These are phyloP conservation scores for Crotalus tigris DNA, from an alignment of 2,113 vertebrate species.

Conservation along the genomic window DNA sequence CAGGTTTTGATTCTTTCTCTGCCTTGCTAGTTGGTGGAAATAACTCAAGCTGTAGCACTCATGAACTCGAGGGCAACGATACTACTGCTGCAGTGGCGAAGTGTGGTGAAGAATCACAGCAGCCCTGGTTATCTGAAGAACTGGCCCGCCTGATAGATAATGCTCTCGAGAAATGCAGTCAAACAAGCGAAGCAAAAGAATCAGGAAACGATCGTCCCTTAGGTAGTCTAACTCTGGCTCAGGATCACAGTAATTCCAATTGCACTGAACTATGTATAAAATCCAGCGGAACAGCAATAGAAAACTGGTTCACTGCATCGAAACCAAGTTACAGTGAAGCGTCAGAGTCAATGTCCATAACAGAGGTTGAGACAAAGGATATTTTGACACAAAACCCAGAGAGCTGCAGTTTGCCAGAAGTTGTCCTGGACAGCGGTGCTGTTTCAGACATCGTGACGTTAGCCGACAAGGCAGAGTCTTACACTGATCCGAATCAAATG, in stretches of 20 bases:
- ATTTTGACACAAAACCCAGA: slow-evolving; percentile 6
- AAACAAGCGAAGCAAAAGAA: slow-evolving; percentile 44
- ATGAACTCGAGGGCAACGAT: slow-evolving; percentile 38
- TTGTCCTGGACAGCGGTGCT: neutral
- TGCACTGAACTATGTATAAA: slow-evolving; percentile 57
- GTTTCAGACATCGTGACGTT: slow-evolving; percentile 28
- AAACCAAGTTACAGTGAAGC: slow-evolving; percentile 20
- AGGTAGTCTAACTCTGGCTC: slow-evolving; percentile 33
- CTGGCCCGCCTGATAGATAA: slow-evolving; percentile 79
- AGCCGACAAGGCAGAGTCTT: neutral
- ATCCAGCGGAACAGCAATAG: slow-evolving; percentile 52
- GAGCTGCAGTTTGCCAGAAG: slow-evolving; percentile 29
- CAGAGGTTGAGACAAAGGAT: slow-evolving; percentile 31
- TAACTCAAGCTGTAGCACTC: slow-evolving; percentile 37
- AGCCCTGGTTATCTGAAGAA: slow-evolving; percentile 67
- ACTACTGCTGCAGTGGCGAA: slow-evolving; percentile 18
- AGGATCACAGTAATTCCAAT: slow-evolving; percentile 27
- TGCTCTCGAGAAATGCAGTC: slow-evolving; percentile 69
- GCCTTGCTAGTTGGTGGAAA: slow-evolving; percentile 65
- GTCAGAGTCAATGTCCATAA: slow-evolving; percentile 33
- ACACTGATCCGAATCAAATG: slow-evolving; percentile 36
- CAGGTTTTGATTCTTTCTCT: slow-evolving; percentile 75
- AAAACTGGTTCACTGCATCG: slow-evolving; percentile 36
- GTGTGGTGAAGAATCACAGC: slow-evolving; percentile 39
- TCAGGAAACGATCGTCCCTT: slow-evolving; percentile 49